Evolutionary conservation across 2,888 invertebrate genomes (phyloP).

Genomic region (Eristalinus aeneus): DNA sequence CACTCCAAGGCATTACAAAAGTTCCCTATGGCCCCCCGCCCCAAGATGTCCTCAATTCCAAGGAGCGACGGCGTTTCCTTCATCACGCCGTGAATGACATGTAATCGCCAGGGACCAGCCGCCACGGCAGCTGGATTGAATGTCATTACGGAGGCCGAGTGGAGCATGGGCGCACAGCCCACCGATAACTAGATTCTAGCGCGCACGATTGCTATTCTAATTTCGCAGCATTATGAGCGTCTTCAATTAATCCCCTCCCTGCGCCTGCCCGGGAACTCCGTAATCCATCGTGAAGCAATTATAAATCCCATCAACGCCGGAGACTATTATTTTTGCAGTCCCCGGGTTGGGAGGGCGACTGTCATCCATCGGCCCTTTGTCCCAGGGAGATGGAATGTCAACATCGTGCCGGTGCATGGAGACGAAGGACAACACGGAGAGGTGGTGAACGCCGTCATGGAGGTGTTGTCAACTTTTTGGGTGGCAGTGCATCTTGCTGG

Average conservation of each 20-base stretch:
- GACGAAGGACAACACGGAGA: slow-evolving; percentile 4
- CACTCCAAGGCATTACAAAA: not conserved
- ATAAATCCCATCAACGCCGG: slow-evolving; percentile 67
- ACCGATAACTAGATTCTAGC: slow-evolving; percentile 25
- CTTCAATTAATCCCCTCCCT: slow-evolving; percentile 62
- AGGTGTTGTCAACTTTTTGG: no score
- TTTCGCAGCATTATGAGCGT: slow-evolving; percentile 63
- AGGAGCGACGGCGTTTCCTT: slow-evolving; percentile 19
- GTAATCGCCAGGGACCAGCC: slow-evolving; percentile 48
- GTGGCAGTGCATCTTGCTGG: no score
- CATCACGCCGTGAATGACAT: slow-evolving; percentile 46
- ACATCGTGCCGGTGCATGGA: slow-evolving; percentile 41
- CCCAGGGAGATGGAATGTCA: slow-evolving; percentile 61
- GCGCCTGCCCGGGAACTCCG: not conserved
- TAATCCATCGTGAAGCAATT: slow-evolving; percentile 70
- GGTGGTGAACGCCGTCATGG: no score
- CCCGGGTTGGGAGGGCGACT: not conserved
- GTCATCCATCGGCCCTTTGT: slow-evolving; percentile 47
- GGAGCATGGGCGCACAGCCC: slow-evolving; percentile 8
- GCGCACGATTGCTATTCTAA: slow-evolving; percentile 64
- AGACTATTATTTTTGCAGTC: slow-evolving; percentile 60
- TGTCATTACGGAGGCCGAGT: slow-evolving; percentile 30
- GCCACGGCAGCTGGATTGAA: not conserved
- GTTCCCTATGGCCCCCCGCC: not conserved
- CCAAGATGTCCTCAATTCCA: not conserved